A percentile compares a stretch with the other conserved stretches of the same genome.
Conservation (phyloP, 2,113 vertebrate genomes). For the Pyrgilauda ruficollis region DNA sequence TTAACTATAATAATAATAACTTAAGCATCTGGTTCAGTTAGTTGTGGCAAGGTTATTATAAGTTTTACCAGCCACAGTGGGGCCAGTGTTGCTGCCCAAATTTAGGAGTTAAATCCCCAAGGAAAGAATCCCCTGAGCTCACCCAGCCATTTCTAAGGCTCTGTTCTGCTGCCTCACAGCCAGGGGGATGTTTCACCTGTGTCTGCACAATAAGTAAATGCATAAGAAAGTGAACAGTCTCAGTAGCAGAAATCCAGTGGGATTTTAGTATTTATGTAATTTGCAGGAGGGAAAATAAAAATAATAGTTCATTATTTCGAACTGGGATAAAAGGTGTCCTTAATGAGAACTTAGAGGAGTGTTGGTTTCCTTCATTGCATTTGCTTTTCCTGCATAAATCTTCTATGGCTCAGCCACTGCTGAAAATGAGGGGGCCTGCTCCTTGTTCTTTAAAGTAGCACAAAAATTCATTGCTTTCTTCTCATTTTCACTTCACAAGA, state of each 20-base stretch:
- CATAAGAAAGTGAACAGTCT: background rate
- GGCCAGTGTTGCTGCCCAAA: background rate
- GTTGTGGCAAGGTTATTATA: fast-evolving
- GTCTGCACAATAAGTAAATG: background rate
- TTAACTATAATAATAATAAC: background rate
- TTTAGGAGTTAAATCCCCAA: background rate
- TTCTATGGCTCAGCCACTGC: background rate
- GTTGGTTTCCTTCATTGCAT: background rate
- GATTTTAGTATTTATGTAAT: background rate
- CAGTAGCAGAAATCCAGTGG: background rate
- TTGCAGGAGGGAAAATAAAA: background rate
- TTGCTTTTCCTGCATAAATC: background rate
- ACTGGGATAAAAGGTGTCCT: background rate
- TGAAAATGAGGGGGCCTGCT: background rate
- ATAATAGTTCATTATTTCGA: background rate
- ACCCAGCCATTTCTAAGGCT: fast-evolving
- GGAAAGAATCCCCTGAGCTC: background rate
- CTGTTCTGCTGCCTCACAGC: background rate
- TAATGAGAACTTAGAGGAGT: background rate
- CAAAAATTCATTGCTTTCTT: background rate
- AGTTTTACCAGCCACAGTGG: background rate
- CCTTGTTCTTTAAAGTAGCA: background rate
- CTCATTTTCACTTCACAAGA: background rate
- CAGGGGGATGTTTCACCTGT: background rate
- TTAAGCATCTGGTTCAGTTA: background rate